Conservation (phyloP, 2,113 vertebrate genomes). For the Anoura caudifer region DNA sequence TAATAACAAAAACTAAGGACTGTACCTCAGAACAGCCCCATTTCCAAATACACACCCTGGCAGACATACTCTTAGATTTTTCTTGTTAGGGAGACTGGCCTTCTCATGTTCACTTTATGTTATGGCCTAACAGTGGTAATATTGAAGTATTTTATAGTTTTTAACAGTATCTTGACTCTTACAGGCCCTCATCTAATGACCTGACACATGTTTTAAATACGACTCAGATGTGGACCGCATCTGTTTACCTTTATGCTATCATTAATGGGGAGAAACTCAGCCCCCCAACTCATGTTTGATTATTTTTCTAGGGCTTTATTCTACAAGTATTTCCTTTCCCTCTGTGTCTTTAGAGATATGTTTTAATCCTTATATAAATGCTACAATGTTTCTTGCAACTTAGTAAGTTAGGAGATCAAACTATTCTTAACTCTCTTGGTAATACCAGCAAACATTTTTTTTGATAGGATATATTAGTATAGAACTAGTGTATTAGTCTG, state of each 20-base stretch:
- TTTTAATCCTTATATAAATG: conserved; percentile 7
- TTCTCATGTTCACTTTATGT: background rate
- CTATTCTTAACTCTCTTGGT: background rate
- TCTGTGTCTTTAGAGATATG: background rate
- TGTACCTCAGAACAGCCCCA: background rate
- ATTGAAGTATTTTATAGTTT: background rate
- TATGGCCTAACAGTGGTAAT: background rate
- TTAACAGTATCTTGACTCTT: conserved; percentile 27
- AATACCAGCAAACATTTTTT: background rate
- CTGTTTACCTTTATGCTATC: background rate
- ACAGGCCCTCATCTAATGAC: background rate
- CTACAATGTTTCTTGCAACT: background rate
- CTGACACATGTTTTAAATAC: background rate
- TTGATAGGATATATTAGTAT: background rate
- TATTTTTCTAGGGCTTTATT: conserved; percentile 6
- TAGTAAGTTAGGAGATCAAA: background rate
- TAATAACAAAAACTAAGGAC: background rate
- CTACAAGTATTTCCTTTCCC: background rate
- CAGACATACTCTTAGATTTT: background rate
- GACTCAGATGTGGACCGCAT: background rate
- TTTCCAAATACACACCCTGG: background rate
- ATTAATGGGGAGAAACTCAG: background rate
- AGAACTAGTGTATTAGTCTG: background rate
- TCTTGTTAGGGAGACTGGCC: background rate
- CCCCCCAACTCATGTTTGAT: background rate